A percentile compares a stretch with the other conserved stretches of the same genome.
phyloP scores from a whole-genome alignment of 2,113 vertebrate species.

The Paramormyrops kingsleyae region DNA sequence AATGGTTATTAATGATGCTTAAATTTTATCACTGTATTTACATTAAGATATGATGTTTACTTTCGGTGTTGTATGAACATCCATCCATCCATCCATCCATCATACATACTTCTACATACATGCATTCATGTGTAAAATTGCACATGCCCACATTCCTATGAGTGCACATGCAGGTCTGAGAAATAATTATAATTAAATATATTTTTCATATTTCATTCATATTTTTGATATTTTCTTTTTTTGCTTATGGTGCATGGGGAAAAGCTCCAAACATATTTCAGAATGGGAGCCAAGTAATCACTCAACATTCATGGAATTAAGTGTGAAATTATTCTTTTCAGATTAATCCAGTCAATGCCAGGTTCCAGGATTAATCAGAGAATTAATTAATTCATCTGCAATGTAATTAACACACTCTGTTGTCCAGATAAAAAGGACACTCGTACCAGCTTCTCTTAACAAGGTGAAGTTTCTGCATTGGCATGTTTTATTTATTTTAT shows the following conservation, averaged over 20 bases:
- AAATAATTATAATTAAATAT: not conserved
- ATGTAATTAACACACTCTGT: not conserved
- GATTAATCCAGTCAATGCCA: not conserved
- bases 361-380: not conserved
- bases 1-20: not conserved
- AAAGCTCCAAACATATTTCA: not conserved
- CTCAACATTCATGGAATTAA: not conserved
- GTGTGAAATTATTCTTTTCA: not conserved
- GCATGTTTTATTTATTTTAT: not conserved
- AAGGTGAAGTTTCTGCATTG: not conserved
- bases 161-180: not conserved
- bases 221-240: not conserved
- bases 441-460: not conserved
- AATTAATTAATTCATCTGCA: not conserved
- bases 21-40: not conserved
- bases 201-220: not conserved
- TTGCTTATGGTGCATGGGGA: not conserved
- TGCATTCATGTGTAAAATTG: not conserved
- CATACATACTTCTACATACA: not conserved
- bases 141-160: not conserved
- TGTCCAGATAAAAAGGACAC: not conserved
- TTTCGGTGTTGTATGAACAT: not conserved
- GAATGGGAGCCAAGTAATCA: not conserved
- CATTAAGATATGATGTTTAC: not conserved
- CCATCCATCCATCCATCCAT: not conserved